Evolutionary conservation across 2,113 vertebrate species (phyloP).

Genomic region (Dipodomys stephensi): DNA sequence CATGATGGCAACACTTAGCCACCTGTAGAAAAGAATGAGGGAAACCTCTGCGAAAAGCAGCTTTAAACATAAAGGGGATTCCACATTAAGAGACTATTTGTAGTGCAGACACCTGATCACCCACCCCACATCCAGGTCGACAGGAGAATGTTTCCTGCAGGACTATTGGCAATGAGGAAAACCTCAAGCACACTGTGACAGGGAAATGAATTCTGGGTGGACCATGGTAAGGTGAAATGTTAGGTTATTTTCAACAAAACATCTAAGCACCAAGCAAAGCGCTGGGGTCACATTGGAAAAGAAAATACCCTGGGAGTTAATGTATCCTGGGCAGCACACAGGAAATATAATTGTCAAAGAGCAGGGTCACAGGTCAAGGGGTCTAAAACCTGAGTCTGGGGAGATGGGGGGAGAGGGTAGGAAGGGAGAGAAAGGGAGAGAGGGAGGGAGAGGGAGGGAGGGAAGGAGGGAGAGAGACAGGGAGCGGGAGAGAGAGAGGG

Average conservation of each 20-base stretch:
- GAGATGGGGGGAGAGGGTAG: neutral
- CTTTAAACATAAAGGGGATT: neutral
- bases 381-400: neutral
- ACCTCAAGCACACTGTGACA: rapidly evolving
- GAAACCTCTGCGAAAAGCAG: neutral
- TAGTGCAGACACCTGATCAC: neutral
- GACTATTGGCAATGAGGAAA: neutral
- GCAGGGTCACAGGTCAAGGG: rapidly evolving
- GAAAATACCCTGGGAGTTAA: neutral
- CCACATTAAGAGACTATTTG: neutral
- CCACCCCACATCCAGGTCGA: neutral
- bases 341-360: neutral
- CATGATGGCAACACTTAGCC: neutral
- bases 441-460: neutral
- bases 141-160: neutral
- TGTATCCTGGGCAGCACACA: too few relatives aligned
- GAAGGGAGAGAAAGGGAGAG: too few relatives aligned
- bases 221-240: neutral
- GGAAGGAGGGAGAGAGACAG: neutral
- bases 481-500: too few relatives aligned
- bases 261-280: neutral
- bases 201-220: neutral
- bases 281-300: neutral
- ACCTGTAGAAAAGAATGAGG: neutral
- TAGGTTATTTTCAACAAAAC: neutral